Conservation (phyloP, 2,888 invertebrate species). For the Pterostichus niger region DNA sequence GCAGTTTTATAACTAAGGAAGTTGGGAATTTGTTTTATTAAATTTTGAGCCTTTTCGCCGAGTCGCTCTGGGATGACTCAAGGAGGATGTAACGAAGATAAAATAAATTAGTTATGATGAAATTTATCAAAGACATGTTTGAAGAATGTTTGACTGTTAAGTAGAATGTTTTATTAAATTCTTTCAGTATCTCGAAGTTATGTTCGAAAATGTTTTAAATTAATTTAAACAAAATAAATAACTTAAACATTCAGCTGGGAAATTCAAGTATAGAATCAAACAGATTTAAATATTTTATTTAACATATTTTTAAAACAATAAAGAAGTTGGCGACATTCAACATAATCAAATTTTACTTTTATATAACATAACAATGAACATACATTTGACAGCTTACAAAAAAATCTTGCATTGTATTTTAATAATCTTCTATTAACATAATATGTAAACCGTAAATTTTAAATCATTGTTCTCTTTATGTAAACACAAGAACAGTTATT, state of each 20-base stretch:
- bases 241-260: background rate
- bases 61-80: constrained; percentile 20
- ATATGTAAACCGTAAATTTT: background rate
- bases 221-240: background rate
- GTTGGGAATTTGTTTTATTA: constrained; percentile 53
- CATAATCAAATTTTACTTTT: background rate
- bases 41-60: constrained; percentile 36
- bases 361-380: background rate
- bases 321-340: background rate
- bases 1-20: constrained; percentile 47
- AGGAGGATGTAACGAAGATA: constrained; percentile 9
- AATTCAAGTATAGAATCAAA: too few species aligned
- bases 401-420: constrained; percentile 8
- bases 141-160: background rate
- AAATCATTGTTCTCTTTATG: constrained; percentile 27
- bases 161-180: constrained; percentile 25
- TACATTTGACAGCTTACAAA: constrained; percentile 5
- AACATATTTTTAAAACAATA: background rate
- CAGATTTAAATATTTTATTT: background rate
- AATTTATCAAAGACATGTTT: constrained; percentile 25
- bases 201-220: background rate
- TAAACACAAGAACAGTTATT: constrained; percentile 21
- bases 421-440: constrained; percentile 14
- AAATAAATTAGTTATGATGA: constrained; percentile 13
- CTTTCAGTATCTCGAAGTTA: background rate